Evolutionary conservation across 1,140 invertebrate species (phyloP).

Genomic region (Diorhabda elongata): DNA sequence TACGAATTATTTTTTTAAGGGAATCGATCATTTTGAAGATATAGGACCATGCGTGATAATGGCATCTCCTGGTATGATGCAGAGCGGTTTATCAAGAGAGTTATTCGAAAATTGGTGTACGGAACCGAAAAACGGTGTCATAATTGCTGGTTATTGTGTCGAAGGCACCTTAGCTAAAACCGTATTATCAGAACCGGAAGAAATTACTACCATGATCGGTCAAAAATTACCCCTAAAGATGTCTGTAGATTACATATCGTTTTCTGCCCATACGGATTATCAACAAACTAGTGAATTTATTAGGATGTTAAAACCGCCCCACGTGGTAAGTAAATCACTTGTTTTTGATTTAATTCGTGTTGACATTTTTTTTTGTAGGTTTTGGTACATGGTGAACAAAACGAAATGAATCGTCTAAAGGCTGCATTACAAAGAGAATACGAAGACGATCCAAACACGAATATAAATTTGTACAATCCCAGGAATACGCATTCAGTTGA

Average conservation of each 20-base stretch:
- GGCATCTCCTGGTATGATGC: conserved; percentile 99
- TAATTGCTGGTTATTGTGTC: conserved; percentile 98
- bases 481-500: conserved; percentile 91
- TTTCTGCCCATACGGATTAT: conserved; percentile 99
- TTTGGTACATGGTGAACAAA: conserved; percentile 97
- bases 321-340: conserved; percentile 67
- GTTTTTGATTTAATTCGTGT: background rate
- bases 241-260: conserved; percentile 99
- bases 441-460: conserved; percentile 80
- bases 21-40: conserved; percentile 99
- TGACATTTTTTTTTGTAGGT: conserved; percentile 52
- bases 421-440: conserved; percentile 92
- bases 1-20: conserved; percentile 53
- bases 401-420: conserved; percentile 96
- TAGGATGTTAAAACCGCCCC: conserved; percentile 85
- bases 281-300: conserved; percentile 98
- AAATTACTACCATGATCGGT: conserved; percentile 91
- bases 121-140: conserved; percentile 95
- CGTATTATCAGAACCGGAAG: conserved; percentile 95
- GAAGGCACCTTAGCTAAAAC: conserved; percentile 98
- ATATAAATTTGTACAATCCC: conserved; percentile 94
- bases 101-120: conserved; percentile 99
- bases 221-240: conserved; percentile 95
- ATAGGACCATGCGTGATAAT: conserved; percentile 98
- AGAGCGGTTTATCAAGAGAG: conserved; percentile 94